phyloP scores from a whole-genome alignment of 2,888 invertebrate genomes.

The Prostheceraeus crozeri region DNA sequence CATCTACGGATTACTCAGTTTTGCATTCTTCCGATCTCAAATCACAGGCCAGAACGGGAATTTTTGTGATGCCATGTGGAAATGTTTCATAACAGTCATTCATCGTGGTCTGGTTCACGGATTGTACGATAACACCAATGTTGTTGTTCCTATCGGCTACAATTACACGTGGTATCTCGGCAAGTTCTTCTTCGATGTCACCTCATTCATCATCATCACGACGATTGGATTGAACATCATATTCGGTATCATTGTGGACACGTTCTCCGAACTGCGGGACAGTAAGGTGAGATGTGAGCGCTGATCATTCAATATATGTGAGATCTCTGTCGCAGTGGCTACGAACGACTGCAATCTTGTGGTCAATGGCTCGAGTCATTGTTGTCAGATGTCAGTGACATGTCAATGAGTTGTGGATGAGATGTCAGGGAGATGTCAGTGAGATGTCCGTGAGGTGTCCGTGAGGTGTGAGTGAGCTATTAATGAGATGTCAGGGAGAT shows the following conservation, averaged over 20 bases:
- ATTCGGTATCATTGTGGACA: conserved; percentile 56
- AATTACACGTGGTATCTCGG: neutral
- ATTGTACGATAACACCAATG: neutral
- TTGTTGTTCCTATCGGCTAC: conserved; percentile 18
- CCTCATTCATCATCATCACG: conserved; percentile 55
- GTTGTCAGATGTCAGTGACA: too few species aligned
- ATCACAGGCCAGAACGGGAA: conserved; percentile 42
- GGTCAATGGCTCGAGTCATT: too few species aligned
- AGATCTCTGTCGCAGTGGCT: too few species aligned
- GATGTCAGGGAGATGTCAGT: too few species aligned
- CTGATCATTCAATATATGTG: too few species aligned
- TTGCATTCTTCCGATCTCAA: conserved; percentile 47
- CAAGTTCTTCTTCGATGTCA: conserved; percentile 49
- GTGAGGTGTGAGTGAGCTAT: too few species aligned
- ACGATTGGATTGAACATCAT: conserved; percentile 55
- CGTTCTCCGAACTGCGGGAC: conserved; percentile 55
- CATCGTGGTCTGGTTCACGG: conserved; percentile 50
- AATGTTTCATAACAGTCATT: conserved; percentile 50
- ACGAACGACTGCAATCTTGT: too few species aligned
- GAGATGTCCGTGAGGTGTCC: too few species aligned
- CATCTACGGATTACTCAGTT: conserved; percentile 49
- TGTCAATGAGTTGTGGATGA: too few species aligned
- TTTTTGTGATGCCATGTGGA: conserved; percentile 48
- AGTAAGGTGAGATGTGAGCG: too few species aligned
- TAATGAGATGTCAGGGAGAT: too few species aligned